A percentile compares a stretch with the other conserved stretches of the same genome.
Evolutionary conservation across 2,888 invertebrate genomes (phyloP).

Genomic region (Eueremaeus valkanovi): DNA sequence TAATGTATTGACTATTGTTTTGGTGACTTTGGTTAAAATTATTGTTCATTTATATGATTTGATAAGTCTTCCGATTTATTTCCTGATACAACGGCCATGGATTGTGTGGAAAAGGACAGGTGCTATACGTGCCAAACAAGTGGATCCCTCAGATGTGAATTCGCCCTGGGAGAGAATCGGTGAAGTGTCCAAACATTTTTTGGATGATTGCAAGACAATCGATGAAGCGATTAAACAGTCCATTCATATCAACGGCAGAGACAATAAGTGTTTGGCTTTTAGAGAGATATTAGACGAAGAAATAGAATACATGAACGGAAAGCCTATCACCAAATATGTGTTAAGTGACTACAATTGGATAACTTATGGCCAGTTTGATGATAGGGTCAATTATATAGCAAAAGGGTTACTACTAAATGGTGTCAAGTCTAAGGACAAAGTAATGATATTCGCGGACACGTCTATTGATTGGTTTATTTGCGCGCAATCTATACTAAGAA

Average conservation of each 20-base stretch:
- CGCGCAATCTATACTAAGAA: slow-evolving; percentile 92
- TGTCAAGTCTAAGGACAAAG: slow-evolving; percentile 65
- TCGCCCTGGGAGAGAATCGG: not conserved
- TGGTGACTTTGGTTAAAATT: slow-evolving; percentile 44
- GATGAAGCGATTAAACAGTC: slow-evolving; percentile 30
- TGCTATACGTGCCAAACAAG: not conserved
- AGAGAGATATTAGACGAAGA: slow-evolving; percentile 85
- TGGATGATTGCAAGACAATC: slow-evolving; percentile 32
- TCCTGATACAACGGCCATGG: slow-evolving; percentile 82
- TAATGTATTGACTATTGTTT: not conserved
- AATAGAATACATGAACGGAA: slow-evolving; percentile 88
- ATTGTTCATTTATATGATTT: slow-evolving; percentile 74
- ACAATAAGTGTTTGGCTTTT: slow-evolving; percentile 77
- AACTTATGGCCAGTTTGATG: slow-evolving; percentile 70
- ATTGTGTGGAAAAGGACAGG: slow-evolving; percentile 51
- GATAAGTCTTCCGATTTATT: slow-evolving; percentile 83
- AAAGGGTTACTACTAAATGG: slow-evolving; percentile 78
- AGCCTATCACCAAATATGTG: slow-evolving; percentile 82
- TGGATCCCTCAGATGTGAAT: slow-evolving; percentile 20
- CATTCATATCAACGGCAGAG: slow-evolving; percentile 57
- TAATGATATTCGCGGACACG: slow-evolving; percentile 95
- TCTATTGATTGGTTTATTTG: slow-evolving; percentile 96
- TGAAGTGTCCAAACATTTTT: slow-evolving; percentile 28
- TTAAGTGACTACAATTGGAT: slow-evolving; percentile 92
- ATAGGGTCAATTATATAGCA: slow-evolving; percentile 70